Evolutionary conservation across 2,888 invertebrate species (phyloP), one percentile per base, ranked within the genome.

Genomic region (Sphinx pinastri): DNA sequence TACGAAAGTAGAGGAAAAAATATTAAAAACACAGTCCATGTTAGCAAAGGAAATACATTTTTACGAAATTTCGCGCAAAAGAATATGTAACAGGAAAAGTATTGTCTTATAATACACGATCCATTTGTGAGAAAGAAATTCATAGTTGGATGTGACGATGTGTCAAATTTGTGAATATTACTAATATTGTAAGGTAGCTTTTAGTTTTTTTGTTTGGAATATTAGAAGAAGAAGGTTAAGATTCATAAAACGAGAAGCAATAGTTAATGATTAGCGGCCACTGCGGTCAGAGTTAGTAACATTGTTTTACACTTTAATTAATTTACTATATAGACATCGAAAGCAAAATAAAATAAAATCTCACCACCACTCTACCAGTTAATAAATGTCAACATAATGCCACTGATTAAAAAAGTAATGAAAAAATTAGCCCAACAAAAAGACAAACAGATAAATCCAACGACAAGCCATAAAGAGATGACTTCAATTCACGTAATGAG

Each of bases 401-500:
- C 55, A 19, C 54, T 19, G 19, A n/a, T 63, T 19, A 49, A 63
- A 16, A 60, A 60, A 60, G 13, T 49, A 63, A 63, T 63, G 49
- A 63, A 16, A 60, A 49, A 63, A 63, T 63, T 63, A 19, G 19
- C 49, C 63, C 31, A 19, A 58, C 31, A 58, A 49, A 57, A 57
- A 49, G 47, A 45, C 47, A 63, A 49, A 47, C 63, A 63, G 47
- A 63, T 63, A 63, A 63, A 63, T 63, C 63, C 49, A 47, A 45
- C 16, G n/a, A 60, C 63, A 63, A 49, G 19, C 19, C 47, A 47
- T 49, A 63, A 63, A 63, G 16, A 47, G 63, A 63, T 49, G 49
- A 63, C 63, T 63, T 13, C 63, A 63, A 49, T 57, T 25, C 57
- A 55, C 45, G 68, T 71, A 74, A 75, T 73, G 68, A 77, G 71